phyloP scores from a whole-genome alignment of 2,888 invertebrate genomes.

The Brachypterus glaber region DNA sequence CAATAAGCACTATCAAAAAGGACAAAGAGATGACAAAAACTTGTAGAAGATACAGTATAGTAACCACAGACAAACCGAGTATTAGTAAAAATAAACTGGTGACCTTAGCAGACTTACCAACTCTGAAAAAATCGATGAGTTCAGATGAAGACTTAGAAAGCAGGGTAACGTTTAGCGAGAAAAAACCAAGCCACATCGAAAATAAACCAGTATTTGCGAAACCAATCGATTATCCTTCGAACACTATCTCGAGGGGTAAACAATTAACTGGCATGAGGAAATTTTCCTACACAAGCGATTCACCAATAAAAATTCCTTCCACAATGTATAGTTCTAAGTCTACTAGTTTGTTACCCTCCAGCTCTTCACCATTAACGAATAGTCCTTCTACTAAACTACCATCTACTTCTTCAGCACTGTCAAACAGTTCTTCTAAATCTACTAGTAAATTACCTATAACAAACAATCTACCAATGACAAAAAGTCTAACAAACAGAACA shows the following conservation, averaged over 20 bases:
- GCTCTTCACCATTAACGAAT: no score
- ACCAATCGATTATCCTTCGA: conserved; percentile 13
- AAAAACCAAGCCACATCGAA: conserved; percentile 8
- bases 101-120: conserved; percentile 18
- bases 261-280: conserved; percentile 40
- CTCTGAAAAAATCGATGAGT: conserved; percentile 6
- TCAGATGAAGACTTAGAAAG: conserved; percentile 22
- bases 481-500: not conserved
- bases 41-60: not conserved
- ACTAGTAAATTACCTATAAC: not conserved
- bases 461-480: not conserved
- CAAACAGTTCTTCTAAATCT: no score
- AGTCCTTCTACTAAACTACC: no score
- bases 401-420: no score
- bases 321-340: not conserved
- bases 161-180: conserved; percentile 27
- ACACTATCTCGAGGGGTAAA: conserved; percentile 8
- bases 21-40: not conserved
- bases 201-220: conserved; percentile 20
- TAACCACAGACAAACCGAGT: not conserved
- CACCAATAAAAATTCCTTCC: not conserved
- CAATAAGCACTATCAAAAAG: not conserved
- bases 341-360: no score
- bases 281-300: conserved; percentile 32
- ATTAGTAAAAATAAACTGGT: not conserved